A percentile compares a stretch with the other conserved stretches of the same genome.
phyloP scores from a whole-genome alignment of 2,113 vertebrate species.

The Syrrhaptes paradoxus region DNA sequence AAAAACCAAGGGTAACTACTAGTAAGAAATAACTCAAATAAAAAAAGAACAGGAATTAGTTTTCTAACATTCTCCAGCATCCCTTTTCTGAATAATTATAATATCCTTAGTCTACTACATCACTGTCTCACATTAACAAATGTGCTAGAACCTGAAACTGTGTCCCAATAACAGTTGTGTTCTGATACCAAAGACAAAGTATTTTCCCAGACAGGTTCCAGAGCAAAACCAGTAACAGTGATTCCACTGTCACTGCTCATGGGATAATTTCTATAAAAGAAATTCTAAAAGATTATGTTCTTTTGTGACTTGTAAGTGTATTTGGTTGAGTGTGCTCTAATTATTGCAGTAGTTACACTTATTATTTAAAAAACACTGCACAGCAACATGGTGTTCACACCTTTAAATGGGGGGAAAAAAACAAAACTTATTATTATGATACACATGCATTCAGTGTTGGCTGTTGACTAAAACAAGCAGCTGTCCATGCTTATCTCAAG shows the following conservation, averaged over 20 bases:
- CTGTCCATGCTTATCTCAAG: background rate
- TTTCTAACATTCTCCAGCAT: background rate
- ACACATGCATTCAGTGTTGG: background rate
- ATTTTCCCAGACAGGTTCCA: background rate
- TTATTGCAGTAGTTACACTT: background rate
- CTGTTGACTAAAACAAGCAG: background rate
- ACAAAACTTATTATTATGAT: background rate
- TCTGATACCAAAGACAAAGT: background rate
- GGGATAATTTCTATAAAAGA: background rate
- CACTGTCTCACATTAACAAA: background rate
- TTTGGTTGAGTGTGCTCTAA: background rate
- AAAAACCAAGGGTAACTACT: background rate
- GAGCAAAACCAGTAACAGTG: background rate
- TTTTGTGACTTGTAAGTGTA: background rate
- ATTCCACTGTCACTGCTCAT: background rate
- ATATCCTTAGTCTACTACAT: background rate
- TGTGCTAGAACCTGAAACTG: background rate
- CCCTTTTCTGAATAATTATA: background rate
- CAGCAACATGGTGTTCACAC: background rate
- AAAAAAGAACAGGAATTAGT: background rate
- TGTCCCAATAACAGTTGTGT: background rate
- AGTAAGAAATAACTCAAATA: background rate
- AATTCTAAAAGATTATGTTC: background rate
- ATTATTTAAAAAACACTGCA: background rate
- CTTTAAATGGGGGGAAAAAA: background rate